Conservation (phyloP, 2,888 invertebrate species). For the Drosophila diplacantha region DNA sequence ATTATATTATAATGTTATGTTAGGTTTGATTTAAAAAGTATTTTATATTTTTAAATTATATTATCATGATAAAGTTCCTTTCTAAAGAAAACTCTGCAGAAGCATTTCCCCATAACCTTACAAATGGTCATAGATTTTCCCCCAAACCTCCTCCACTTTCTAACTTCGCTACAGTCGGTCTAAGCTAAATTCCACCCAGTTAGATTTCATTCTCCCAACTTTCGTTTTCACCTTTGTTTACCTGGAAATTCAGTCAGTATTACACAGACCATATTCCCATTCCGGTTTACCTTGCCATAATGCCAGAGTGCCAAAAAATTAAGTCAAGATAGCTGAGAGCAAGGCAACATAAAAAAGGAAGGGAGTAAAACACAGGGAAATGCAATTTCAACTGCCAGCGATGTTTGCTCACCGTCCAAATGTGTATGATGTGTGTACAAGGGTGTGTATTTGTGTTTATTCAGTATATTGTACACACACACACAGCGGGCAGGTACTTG, state of each 20-base stretch:
- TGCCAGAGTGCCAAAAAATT: constrained; percentile 55
- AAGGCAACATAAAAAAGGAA: neutral
- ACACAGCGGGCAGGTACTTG: constrained; percentile 23
- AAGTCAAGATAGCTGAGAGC: constrained; percentile 47
- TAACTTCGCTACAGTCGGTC: neutral
- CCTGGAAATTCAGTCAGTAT: neutral
- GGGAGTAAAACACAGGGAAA: constrained; percentile 34
- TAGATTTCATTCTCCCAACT: neutral
- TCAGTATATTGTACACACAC: constrained; percentile 50
- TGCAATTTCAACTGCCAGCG: constrained; percentile 50
- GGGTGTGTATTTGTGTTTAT: constrained; percentile 51
- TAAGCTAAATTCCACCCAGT: too few relatives aligned
- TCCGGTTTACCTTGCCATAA: constrained; percentile 6
- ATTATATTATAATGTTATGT: too few relatives aligned
- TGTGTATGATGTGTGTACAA: constrained; percentile 10
- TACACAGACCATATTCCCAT: neutral
- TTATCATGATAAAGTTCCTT: neutral
- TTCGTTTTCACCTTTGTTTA: constrained; percentile 8
- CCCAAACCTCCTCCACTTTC: neutral
- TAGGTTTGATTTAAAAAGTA: neutral
- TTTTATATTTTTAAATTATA: neutral
- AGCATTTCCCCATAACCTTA: neutral
- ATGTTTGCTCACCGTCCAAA: constrained; percentile 30
- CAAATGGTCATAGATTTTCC: too few relatives aligned
- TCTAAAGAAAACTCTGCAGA: neutral